phyloP scores from a whole-genome alignment of 2,888 invertebrate genomes.

The Acleris sparsana region DNA sequence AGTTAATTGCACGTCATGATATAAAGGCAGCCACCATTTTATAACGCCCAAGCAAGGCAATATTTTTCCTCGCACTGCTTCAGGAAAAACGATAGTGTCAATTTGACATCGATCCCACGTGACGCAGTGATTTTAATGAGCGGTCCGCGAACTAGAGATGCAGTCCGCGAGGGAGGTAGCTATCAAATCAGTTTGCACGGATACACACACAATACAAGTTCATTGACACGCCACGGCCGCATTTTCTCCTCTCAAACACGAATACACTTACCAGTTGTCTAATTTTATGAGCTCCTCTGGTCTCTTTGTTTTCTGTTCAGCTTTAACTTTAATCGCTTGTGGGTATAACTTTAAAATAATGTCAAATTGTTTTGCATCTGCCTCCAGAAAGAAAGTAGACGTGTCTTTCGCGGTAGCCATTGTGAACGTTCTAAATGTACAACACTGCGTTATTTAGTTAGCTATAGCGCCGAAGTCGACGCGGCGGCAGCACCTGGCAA shows the following conservation, averaged over 20 bases:
- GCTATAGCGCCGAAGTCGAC: conserved; percentile 83
- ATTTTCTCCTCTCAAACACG: conserved; percentile 82
- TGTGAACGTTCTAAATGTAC: conserved; percentile 86
- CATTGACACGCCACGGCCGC: conserved; percentile 85
- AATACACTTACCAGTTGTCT: conserved; percentile 95
- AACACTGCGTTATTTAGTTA: conserved; percentile 83
- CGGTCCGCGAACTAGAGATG: conserved; percentile 85
- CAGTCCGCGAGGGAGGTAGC: conserved; percentile 86
- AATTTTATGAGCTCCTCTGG: conserved; percentile 97
- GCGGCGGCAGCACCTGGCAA: conserved; percentile 85
- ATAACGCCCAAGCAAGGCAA: conserved; percentile 81
- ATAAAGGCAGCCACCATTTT: conserved; percentile 82
- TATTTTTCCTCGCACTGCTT: conserved; percentile 81
- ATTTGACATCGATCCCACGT: conserved; percentile 89
- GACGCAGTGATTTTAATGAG: conserved; percentile 88
- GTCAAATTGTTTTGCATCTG: conserved; percentile 93
- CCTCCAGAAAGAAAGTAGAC: conserved; percentile 96
- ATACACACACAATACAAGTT: conserved; percentile 85
- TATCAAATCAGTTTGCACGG: conserved; percentile 85
- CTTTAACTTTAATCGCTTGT: conserved; percentile 94
- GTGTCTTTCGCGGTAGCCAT: conserved; percentile 95
- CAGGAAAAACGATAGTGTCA: conserved; percentile 83
- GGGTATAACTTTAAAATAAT: conserved; percentile 95
- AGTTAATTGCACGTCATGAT: conserved; percentile 67
- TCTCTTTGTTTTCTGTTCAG: conserved; percentile 95